phyloP scores from a whole-genome alignment of 2,113 vertebrate species.

The Leuciscus idus region DNA sequence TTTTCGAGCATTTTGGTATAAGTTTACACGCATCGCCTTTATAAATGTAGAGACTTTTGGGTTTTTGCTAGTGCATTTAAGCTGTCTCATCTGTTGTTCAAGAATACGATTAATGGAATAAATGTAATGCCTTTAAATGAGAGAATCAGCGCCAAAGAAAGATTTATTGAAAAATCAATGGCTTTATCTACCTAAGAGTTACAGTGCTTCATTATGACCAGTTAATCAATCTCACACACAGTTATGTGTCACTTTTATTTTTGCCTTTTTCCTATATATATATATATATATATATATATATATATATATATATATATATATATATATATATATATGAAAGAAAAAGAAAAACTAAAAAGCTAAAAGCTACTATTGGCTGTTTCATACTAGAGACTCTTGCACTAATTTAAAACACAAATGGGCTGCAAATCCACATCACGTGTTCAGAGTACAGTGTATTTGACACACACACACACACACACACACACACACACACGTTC shows the following conservation, averaged over 20 bases:
- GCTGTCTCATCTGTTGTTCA: slow-evolving; percentile 62
- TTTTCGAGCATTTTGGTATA: neutral
- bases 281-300: no score
- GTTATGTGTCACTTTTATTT: slow-evolving; percentile 74
- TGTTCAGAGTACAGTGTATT: neutral
- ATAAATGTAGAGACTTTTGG: neutral
- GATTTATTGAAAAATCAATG: slow-evolving; percentile 92
- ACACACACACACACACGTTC: neutral
- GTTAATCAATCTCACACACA: slow-evolving; percentile 81
- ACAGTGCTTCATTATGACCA: slow-evolving; percentile 84
- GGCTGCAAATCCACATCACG: neutral
- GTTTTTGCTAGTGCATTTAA: slow-evolving; percentile 42
- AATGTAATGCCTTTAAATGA: slow-evolving; percentile 79
- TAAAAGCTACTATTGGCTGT: no score
- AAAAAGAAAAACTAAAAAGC: no score
- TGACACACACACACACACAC: neutral
- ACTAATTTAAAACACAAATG: neutral
- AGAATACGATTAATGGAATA: slow-evolving; percentile 66
- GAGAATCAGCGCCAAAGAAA: slow-evolving; percentile 73
- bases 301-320: no score
- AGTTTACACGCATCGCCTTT: neutral
- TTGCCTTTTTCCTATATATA: slow-evolving; percentile 4
- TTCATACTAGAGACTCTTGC: neutral
- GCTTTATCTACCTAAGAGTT: slow-evolving; percentile 88
- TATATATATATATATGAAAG: no score